Evolutionary conservation across 2,113 vertebrate genomes (phyloP).

Genomic region (Lagopus muta): DNA sequence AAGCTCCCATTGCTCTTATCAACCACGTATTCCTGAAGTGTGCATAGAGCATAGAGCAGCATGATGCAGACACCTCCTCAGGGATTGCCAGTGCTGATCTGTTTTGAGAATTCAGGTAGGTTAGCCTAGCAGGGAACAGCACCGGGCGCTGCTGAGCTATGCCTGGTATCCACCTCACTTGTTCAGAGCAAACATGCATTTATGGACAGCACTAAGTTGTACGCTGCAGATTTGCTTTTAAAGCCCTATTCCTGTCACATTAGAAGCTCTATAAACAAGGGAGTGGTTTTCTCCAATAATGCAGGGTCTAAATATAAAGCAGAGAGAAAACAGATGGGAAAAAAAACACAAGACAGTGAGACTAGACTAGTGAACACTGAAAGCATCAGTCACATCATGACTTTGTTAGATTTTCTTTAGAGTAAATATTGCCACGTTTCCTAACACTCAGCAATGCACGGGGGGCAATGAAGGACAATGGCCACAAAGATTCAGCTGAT

Average conservation of each 20-base stretch:
- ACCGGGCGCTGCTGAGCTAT: not conserved
- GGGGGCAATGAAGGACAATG: not conserved
- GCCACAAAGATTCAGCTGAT: not conserved
- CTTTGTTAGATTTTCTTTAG: constrained; percentile 15
- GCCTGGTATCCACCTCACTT: not conserved
- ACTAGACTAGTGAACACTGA: not conserved
- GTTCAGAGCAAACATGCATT: rapidly evolving
- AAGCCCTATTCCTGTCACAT: not conserved
- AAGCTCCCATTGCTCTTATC: not conserved
- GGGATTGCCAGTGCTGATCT: not conserved
- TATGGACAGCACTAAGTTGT: not conserved
- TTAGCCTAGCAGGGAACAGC: not conserved
- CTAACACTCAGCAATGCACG: rapidly evolving
- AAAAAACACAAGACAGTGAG: constrained; percentile 16
- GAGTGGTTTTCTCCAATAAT: not conserved
- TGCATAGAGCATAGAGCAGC: rapidly evolving
- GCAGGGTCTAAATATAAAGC: not conserved
- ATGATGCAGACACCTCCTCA: not conserved
- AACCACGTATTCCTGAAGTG: not conserved
- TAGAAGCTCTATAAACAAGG: not conserved
- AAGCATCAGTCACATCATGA: constrained; percentile 23
- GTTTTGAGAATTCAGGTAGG: not conserved
- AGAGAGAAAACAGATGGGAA: constrained; percentile 40
- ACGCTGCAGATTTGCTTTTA: not conserved
- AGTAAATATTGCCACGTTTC: constrained; percentile 16